phyloP scores from a whole-genome alignment of 35 echinoderm and acorn worm genomes.

The Lytechinus variegatus region DNA sequence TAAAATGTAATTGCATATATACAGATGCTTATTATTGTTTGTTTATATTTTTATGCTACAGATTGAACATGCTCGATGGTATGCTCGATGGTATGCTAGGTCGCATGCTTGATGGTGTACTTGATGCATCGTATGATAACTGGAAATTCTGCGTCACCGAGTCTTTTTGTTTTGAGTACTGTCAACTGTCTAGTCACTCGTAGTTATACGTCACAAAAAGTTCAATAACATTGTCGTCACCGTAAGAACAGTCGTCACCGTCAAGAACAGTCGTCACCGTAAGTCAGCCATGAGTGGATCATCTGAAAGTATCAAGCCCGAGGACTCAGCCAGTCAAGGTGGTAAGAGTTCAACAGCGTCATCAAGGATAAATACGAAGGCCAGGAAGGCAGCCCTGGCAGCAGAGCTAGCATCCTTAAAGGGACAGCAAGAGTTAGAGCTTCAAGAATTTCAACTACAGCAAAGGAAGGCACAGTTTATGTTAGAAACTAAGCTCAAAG shows the following conservation, averaged over 20 bases:
- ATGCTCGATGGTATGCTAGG: neutral
- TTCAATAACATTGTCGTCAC: neutral
- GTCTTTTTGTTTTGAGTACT: too few relatives aligned
- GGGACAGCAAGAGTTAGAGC: neutral
- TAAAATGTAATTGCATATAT: too few relatives aligned
- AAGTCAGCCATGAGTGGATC: too few relatives aligned
- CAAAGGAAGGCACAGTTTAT: neutral
- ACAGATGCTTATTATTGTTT: too few relatives aligned
- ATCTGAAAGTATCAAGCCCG: neutral
- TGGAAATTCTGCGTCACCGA: too few relatives aligned
- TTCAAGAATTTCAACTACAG: neutral
- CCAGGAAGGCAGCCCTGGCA: constrained; percentile 5
- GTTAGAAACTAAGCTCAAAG: neutral
- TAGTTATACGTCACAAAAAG: neutral
- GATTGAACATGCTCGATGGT: too few relatives aligned
- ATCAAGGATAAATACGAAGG: neutral
- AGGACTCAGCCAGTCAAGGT: neutral
- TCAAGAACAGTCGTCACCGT: too few relatives aligned
- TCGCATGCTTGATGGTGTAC: neutral
- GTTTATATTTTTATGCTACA: too few relatives aligned
- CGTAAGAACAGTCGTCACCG: too few relatives aligned
- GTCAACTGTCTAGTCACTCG: too few relatives aligned
- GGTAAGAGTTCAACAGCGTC: neutral
- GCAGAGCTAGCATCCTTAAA: neutral
- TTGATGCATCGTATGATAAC: too few relatives aligned